Percentiles rank a stretch among this genome's conserved stretches.
phyloP scores from a whole-genome alignment of 2,888 invertebrate species.

The Lasioglossum leucozonium region DNA sequence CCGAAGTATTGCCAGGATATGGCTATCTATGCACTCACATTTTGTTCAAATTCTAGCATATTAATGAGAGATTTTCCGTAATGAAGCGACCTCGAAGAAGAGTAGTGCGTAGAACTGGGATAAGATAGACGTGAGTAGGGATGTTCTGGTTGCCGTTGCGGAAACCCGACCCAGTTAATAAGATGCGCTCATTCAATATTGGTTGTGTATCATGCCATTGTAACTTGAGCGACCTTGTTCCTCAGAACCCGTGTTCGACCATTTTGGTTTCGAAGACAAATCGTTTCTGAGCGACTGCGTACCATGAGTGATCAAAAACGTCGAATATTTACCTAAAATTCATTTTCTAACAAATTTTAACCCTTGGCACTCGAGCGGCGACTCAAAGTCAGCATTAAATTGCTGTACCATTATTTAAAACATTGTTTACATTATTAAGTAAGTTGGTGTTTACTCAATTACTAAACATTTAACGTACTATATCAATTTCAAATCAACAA shows the following conservation, averaged over 20 bases:
- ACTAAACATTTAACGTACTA: too few species aligned
- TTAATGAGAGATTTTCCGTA: not conserved
- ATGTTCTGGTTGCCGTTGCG: constrained; percentile 9
- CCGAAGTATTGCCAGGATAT: not conserved
- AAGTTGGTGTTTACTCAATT: too few species aligned
- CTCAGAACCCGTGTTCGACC: not conserved
- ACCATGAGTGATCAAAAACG: not conserved
- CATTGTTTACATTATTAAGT: too few species aligned
- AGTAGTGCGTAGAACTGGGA: constrained; percentile 6
- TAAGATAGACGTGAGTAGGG: not conserved
- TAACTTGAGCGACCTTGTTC: constrained; percentile 15
- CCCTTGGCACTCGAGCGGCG: too few species aligned
- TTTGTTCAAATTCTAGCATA: not conserved
- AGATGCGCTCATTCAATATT: constrained; percentile 18
- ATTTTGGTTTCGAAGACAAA: not conserved
- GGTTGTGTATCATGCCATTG: constrained; percentile 13
- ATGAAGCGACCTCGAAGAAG: not conserved
- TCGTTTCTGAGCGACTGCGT: not conserved
- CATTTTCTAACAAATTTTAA: not conserved
- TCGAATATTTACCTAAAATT: not conserved
- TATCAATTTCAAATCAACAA: too few species aligned
- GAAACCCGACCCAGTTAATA: constrained; percentile 19
- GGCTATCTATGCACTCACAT: not conserved
- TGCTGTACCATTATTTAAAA: too few species aligned
- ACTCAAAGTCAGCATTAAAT: too few species aligned